These are phyloP conservation scores for Metaphire vulgaris DNA, from an alignment of 1,140 invertebrate genomes.

Conservation along the genomic window DNA sequence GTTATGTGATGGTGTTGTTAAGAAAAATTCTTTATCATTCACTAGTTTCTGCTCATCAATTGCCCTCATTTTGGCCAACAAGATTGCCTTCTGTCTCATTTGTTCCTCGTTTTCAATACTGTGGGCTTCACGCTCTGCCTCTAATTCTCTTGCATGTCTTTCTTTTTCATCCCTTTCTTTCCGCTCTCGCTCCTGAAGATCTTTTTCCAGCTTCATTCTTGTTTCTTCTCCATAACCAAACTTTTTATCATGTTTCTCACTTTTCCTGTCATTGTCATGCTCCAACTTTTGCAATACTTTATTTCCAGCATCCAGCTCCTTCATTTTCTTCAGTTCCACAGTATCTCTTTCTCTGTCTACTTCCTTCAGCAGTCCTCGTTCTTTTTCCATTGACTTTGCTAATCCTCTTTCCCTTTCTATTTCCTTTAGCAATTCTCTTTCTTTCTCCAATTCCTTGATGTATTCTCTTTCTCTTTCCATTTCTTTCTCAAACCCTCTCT, in stretches of 20 bases:
- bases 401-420: not conserved
- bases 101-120: not conserved
- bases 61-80: not conserved
- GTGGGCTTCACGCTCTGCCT: not conserved
- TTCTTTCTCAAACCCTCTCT: not conserved
- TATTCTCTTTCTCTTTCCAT: not conserved
- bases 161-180: not conserved
- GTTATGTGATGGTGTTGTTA: not conserved
- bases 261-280: no score
- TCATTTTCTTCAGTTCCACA: no score
- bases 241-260: not conserved
- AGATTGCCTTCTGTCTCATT: not conserved
- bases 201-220: not conserved
- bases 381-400: not conserved
- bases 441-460: not conserved
- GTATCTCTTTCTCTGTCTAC: not conserved
- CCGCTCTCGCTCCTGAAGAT: not conserved
- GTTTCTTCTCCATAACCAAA: not conserved
- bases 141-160: not conserved
- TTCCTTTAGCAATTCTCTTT: not conserved
- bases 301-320: no score
- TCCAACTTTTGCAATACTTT: no score
- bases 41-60: not conserved
- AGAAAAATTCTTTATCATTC: not conserved
- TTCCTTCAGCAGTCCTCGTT: no score